Percentiles rank a stretch among this genome's conserved stretches.
Conservation (phyloP, 2,888 invertebrate species). For the Thysanoteuthis rhombus region DNA sequence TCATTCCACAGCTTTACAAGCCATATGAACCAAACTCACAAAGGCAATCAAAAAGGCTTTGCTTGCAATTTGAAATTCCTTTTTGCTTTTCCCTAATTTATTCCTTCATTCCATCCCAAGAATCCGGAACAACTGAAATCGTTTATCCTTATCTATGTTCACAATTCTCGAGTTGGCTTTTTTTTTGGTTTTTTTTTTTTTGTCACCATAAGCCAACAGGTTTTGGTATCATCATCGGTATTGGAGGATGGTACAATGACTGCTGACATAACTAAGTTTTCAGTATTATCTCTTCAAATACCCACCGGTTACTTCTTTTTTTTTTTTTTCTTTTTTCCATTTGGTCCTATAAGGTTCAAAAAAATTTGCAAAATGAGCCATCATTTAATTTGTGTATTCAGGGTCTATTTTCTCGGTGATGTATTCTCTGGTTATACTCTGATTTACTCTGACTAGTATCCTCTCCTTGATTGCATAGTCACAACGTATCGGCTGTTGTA, state of each 20-base stretch:
- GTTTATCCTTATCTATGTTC: background rate
- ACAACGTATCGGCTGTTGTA: no score
- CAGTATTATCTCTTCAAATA: no score
- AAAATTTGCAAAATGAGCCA: no score
- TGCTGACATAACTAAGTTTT: background rate
- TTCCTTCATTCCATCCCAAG: background rate
- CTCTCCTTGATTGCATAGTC: no score
- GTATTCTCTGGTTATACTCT: no score
- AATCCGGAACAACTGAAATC: background rate
- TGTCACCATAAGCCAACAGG: background rate
- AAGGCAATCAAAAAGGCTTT: background rate
- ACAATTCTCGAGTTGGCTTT: background rate
- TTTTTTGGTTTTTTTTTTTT: background rate
- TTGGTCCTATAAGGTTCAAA: no score
- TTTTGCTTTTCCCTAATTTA: background rate
- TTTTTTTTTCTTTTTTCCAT: no score
- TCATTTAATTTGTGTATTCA: no score
- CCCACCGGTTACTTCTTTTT: no score
- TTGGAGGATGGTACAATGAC: background rate
- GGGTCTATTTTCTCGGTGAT: background rate
- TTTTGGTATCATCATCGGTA: background rate
- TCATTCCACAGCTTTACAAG: background rate
- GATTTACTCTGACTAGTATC: no score
- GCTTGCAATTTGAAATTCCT: background rate
- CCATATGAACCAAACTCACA: background rate